A percentile compares a stretch with the other conserved stretches of the same genome.
These are phyloP conservation scores for Mastomys natalensis DNA, from an alignment of 2,113 vertebrate species.

Conservation along the genomic window DNA sequence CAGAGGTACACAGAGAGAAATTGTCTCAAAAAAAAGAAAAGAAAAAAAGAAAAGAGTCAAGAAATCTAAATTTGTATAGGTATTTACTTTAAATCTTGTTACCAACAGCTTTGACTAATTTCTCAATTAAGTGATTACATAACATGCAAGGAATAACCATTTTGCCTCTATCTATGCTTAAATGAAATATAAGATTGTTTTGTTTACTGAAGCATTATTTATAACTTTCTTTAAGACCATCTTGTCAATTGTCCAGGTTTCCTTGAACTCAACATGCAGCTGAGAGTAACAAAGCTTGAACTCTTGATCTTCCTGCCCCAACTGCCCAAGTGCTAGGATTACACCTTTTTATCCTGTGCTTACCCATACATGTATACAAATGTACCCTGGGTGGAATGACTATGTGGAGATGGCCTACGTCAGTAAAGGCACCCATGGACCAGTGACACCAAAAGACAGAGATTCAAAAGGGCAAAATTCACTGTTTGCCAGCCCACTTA, in stretches of 20 bases:
- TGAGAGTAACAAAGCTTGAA: not conserved
- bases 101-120: not conserved
- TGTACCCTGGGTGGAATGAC: not conserved
- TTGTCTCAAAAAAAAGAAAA: not conserved
- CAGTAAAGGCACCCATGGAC: not conserved
- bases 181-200: too few species aligned
- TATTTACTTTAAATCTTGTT: not conserved
- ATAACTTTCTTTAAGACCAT: not conserved
- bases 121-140: not conserved
- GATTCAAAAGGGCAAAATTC: not conserved
- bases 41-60: too few species aligned
- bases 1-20: not conserved
- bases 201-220: not conserved
- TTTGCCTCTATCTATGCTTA: not conserved
- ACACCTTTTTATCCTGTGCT: not conserved
- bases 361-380: not conserved
- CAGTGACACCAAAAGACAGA: not conserved
- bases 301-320: not conserved
- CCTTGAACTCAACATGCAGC: not conserved
- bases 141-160: not conserved
- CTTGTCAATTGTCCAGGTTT: not conserved
- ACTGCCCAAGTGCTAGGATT: not conserved
- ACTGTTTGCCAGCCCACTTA: not conserved
- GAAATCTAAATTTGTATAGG: not conserved
- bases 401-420: not conserved